Conservation (phyloP, 2,113 vertebrate species). For the Phaethon lepturus region DNA sequence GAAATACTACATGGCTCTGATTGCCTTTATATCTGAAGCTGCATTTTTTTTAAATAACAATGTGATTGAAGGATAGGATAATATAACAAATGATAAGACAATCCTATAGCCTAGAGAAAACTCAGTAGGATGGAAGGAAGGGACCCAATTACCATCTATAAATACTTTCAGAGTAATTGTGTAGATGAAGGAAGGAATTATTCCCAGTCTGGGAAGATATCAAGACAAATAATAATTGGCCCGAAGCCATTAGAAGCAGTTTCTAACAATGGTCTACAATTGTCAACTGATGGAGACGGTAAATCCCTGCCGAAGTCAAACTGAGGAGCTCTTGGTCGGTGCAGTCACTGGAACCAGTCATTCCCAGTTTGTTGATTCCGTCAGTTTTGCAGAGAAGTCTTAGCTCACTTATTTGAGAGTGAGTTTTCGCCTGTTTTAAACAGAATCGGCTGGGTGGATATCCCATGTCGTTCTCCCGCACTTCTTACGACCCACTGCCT, state of each 20-base stretch:
- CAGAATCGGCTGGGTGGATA: neutral
- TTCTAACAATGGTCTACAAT: neutral
- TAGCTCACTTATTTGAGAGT: neutral
- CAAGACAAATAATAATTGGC: constrained; percentile 11
- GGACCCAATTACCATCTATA: neutral
- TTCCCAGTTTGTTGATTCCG: neutral
- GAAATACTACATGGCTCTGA: neutral
- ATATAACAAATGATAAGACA: neutral
- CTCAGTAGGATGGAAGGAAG: constrained; percentile 1
- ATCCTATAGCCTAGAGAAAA: neutral
- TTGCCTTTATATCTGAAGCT: neutral
- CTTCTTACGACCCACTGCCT: fast-evolving
- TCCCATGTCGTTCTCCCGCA: neutral
- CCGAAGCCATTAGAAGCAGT: neutral
- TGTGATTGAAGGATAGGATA: neutral
- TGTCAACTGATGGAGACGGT: neutral
- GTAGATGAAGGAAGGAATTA: constrained; percentile 29
- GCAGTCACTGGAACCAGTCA: neutral
- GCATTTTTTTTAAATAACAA: neutral
- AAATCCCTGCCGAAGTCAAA: neutral
- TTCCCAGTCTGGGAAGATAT: neutral
- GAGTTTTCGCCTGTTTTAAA: neutral
- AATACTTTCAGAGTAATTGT: constrained; percentile 14
- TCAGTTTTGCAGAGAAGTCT: neutral
- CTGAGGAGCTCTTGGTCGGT: neutral